A percentile compares a stretch with the other conserved stretches of the same genome.
Conservation (phyloP, 2,113 vertebrate species). For the Anhinga anhinga region DNA sequence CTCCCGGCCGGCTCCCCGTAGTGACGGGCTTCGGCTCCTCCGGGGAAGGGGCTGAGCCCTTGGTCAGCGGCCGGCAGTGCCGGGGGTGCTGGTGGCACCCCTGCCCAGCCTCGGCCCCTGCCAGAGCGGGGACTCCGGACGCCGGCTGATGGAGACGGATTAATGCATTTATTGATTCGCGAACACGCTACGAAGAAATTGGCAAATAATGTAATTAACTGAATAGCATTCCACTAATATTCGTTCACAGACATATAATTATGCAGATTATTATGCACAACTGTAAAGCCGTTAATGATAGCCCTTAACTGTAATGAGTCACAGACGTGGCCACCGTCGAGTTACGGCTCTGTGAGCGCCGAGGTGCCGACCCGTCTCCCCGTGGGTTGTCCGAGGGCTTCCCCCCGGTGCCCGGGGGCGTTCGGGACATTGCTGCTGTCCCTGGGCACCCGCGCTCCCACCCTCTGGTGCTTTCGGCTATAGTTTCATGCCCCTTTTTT, state of each 20-base stretch:
- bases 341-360: fast-evolving
- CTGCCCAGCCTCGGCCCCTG: not conserved
- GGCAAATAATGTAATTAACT: not conserved
- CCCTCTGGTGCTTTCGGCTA: fast-evolving
- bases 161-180: not conserved
- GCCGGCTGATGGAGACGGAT: not conserved
- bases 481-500: fast-evolving
- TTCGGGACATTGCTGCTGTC: not conserved
- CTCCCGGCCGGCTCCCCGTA: not conserved
- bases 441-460: fast-evolving
- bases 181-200: not conserved
- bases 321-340: fast-evolving
- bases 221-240: fast-evolving
- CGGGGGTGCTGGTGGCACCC: not conserved
- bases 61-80: not conserved
- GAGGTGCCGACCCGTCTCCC: too few relatives aligned
- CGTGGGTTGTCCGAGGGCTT: not conserved
- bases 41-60: not conserved
- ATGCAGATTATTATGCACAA: not conserved
- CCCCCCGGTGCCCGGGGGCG: fast-evolving
- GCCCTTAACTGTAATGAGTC: not conserved
- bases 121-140: not conserved
- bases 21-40: too few relatives aligned
- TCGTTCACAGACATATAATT: fast-evolving
- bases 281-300: not conserved